phyloP scores from a whole-genome alignment of 2,797 vertebrate species.

The Erpetoichthys calabaricus region DNA sequence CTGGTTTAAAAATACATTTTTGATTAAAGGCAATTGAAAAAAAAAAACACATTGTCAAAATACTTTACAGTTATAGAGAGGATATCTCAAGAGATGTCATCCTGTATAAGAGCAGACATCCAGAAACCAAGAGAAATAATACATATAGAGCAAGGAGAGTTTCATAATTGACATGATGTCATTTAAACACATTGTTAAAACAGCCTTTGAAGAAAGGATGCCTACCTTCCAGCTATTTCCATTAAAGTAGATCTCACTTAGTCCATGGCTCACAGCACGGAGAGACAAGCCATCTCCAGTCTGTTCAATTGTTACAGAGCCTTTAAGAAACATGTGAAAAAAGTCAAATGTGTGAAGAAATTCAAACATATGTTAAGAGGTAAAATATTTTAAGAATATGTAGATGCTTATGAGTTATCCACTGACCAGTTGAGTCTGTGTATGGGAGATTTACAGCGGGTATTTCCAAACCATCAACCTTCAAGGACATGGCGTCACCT shows the following conservation, averaged over 20 bases:
- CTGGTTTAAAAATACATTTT: slow-evolving; percentile 27
- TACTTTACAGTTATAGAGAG: too few relatives aligned
- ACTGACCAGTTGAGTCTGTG: slow-evolving; percentile 29
- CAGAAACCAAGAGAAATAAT: too few relatives aligned
- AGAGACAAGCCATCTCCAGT: slow-evolving; percentile 40
- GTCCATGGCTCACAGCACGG: slow-evolving; percentile 39
- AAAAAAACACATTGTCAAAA: slow-evolving; percentile 4
- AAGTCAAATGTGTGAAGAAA: neutral
- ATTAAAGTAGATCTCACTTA: slow-evolving; percentile 51
- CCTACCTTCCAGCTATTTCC: slow-evolving; percentile 35
- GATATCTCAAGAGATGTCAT: too few relatives aligned
- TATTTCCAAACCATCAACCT: slow-evolving; percentile 44
- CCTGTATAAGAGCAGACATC: too few relatives aligned
- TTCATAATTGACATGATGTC: too few relatives aligned
- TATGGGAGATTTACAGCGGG: slow-evolving; percentile 36
- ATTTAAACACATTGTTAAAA: too few relatives aligned
- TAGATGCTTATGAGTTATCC: too few relatives aligned
- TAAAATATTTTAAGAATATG: neutral
- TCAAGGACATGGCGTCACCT: slow-evolving; percentile 28
- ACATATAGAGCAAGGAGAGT: too few relatives aligned
- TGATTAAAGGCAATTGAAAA: slow-evolving; percentile 4
- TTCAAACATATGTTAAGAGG: neutral
- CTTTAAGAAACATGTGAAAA: slow-evolving; percentile 18
- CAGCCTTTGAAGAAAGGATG: too few relatives aligned
- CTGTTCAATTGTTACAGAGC: slow-evolving; percentile 31